Base-by-base conservation (phyloP, 2,797 vertebrate species). In the Sebastes steindachneri region DNA sequence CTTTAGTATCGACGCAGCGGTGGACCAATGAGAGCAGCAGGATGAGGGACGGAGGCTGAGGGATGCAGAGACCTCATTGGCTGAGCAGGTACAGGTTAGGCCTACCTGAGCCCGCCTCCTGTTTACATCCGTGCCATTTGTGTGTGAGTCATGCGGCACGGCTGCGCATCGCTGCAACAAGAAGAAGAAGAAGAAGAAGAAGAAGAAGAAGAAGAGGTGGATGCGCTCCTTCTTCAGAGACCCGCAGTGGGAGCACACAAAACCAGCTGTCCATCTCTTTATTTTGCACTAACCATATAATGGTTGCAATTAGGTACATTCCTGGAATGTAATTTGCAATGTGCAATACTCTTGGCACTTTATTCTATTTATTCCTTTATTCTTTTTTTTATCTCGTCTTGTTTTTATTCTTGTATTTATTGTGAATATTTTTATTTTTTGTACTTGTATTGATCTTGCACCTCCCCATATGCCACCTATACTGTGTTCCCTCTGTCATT, bases 121-220 rank as follows among this genome's bases (percentile, higher is more conserved):
- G 93, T 95, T 95, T 95, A 94, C 95, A 91, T 94, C 83, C 89
- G 79, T 87, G 88, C 89, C 64, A 73, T 86, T 58, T 85, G 64
- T 65, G 87, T 29, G 93, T 95, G 93, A 95, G 86, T 95, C 93
- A 94, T 94, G 95, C 94, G 93, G 92, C 93, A 94, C 94, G 91
- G 92, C 93, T 93, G 90, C 93, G 91, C 90, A 89, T 90, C 91
- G 83, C 84, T 85, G 91, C 88, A 87, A 87, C 86, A 75, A n/a
- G 77, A 65, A 41, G 37, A 6, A 41, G 37, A 41, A 37, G 12
- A 37, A 37, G 35, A 12, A 37, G 33, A 28, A 28, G 28, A 7
- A 28, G 26, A 29, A 29, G 29, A 33, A 33, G 10, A 37, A 37
- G 37, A 41, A 59, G 88, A 87, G 79, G 82, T 73, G 87, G 83